Conservation (phyloP, 2,888 invertebrate genomes). For the Trichopoda pennipes region DNA sequence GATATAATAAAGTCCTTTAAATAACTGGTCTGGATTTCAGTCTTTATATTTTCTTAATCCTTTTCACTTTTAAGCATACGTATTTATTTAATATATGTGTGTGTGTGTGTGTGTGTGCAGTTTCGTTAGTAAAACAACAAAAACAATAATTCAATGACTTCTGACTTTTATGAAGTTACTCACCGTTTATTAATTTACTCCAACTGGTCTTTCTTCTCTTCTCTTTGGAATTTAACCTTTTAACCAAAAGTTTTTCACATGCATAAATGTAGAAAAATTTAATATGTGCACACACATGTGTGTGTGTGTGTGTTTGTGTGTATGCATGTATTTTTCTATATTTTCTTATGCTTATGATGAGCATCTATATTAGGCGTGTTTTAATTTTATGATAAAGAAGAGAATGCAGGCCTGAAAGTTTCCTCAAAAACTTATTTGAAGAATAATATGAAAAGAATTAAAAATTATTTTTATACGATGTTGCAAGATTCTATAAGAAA, state of each 20-base stretch:
- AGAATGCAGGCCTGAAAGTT: too few relatives aligned
- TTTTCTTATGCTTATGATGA: not conserved
- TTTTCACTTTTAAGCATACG: slow-evolving; percentile 13
- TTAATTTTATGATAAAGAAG: too few relatives aligned
- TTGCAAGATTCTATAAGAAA: too few relatives aligned
- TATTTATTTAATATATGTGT: not conserved
- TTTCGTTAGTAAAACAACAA: slow-evolving; percentile 26
- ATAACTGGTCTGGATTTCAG: slow-evolving; percentile 17
- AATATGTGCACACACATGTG: not conserved
- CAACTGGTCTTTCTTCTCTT: slow-evolving; percentile 3
- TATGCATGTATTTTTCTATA: not conserved
- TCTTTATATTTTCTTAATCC: slow-evolving; percentile 36
- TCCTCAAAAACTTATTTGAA: too few relatives aligned
- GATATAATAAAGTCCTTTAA: slow-evolving; percentile 2
- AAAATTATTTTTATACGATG: too few relatives aligned
- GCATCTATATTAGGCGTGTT: not conserved
- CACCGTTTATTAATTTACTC: slow-evolving; percentile 64
- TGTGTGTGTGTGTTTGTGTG: not conserved
- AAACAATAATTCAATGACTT: slow-evolving; percentile 35
- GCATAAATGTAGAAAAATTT: not conserved
- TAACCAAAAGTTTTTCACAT: slow-evolving; percentile 25
- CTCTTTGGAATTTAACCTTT: slow-evolving; percentile 45
- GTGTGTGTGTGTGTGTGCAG: not conserved
- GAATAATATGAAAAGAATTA: too few relatives aligned
- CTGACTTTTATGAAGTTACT: slow-evolving; percentile 60